Percentiles rank a stretch among this genome's conserved stretches.
Conservation (phyloP, 2,113 vertebrate species). For the Aspidoscelis tigris region DNA sequence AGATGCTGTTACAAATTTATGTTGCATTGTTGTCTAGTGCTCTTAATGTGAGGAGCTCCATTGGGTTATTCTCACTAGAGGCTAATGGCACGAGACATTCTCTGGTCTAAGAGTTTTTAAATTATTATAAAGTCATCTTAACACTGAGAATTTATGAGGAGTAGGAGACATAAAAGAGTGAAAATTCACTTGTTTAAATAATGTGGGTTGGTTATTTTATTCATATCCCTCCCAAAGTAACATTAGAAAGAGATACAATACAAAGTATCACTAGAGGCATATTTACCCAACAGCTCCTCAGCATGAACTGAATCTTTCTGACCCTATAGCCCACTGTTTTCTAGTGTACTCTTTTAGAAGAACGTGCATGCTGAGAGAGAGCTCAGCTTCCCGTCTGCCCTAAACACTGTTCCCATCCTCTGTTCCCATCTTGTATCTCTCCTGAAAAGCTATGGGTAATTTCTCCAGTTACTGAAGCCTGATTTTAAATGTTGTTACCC, state of each 20-base stretch:
- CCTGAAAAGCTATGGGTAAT: no score
- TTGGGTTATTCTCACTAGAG: slow-evolving; percentile 20
- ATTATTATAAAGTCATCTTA: slow-evolving; percentile 21
- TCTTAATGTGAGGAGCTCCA: neutral
- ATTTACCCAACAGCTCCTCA: no score
- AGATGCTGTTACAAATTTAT: slow-evolving; percentile 18
- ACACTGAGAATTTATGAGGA: neutral
- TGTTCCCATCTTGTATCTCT: no score
- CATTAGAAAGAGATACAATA: slow-evolving; percentile 39
- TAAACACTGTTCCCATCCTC: no score
- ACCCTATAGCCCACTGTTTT: slow-evolving; percentile 4
- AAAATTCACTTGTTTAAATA: slow-evolving; percentile 29
- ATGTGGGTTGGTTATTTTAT: slow-evolving; percentile 22
- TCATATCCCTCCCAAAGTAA: slow-evolving; percentile 6
- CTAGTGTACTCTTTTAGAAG: slow-evolving; percentile 1
- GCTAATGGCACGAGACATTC: slow-evolving; percentile 1
- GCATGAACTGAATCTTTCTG: no score
- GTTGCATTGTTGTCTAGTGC: neutral
- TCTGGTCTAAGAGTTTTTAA: slow-evolving; percentile 1
- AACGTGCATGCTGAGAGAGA: no score
- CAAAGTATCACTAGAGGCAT: slow-evolving; percentile 6
- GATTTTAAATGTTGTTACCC: no score
- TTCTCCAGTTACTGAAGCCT: neutral
- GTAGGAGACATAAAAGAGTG: neutral
- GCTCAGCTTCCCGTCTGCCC: no score